phyloP scores from a whole-genome alignment of 2,797 vertebrate genomes.

The Muscicapa striata region DNA sequence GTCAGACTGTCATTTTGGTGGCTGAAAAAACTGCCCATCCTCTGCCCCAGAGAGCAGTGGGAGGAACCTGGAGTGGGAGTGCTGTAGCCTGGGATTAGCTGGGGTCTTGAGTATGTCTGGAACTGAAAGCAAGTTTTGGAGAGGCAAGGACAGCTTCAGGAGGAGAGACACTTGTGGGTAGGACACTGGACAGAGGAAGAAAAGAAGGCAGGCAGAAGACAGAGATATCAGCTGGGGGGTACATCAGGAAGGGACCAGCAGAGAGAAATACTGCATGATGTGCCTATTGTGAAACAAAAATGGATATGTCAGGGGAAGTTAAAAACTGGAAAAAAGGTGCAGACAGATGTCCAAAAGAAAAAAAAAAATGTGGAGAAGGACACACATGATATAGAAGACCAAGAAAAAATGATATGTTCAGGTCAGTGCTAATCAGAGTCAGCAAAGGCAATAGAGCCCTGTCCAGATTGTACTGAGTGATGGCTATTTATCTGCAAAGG shows the following conservation, averaged over 20 bases:
- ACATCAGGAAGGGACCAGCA: not conserved
- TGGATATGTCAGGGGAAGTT: not conserved
- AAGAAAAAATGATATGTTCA: not conserved
- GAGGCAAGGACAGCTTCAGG: not conserved
- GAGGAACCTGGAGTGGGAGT: not conserved
- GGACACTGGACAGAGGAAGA: not conserved
- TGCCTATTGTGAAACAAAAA: not conserved
- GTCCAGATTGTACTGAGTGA: not conserved
- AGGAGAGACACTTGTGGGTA: not conserved
- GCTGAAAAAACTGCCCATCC: not conserved
- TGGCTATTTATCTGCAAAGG: not conserved
- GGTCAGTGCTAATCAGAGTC: not conserved
- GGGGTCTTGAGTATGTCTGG: not conserved
- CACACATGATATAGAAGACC: not conserved
- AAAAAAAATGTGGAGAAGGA: not conserved
- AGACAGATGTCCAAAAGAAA: not conserved
- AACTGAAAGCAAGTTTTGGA: not conserved
- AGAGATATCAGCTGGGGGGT: not conserved
- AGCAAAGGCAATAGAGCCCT: not conserved
- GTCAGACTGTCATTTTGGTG: not conserved
- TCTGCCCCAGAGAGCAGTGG: not conserved
- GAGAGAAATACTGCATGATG: not conserved
- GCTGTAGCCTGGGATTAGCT: not conserved
- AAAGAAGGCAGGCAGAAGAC: not conserved
- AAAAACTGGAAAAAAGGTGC: not conserved